Percentiles rank a stretch among this genome's conserved stretches.
phyloP scores from a whole-genome alignment of 1,140 invertebrate species.

The Tetramorium alpestre region DNA sequence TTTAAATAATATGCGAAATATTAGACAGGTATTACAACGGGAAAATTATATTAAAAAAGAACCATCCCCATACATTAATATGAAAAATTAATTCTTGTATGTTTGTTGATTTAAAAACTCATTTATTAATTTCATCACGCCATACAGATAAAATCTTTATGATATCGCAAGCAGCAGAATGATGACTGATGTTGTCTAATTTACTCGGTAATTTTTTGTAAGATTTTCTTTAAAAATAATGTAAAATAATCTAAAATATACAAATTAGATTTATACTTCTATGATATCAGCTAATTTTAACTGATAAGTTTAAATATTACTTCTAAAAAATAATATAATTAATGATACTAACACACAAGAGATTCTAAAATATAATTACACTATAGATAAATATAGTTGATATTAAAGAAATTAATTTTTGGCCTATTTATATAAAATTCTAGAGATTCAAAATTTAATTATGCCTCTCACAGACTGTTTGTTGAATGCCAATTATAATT shows the following conservation, averaged over 20 bases:
- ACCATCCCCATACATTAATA: too few relatives aligned
- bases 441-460: background rate
- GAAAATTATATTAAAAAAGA: background rate
- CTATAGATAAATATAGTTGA: background rate
- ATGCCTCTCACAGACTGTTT: background rate
- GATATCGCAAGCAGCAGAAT: too few relatives aligned
- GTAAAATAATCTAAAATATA: background rate
- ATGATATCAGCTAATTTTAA: background rate
- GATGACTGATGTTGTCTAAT: too few relatives aligned
- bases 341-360: background rate
- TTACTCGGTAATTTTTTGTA: too few relatives aligned
- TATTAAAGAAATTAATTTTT: background rate
- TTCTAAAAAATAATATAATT: background rate
- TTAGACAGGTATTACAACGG: background rate
- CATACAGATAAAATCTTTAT: too few relatives aligned
- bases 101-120: too few relatives aligned
- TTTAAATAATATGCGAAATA: background rate
- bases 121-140: too few relatives aligned
- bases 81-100: too few relatives aligned
- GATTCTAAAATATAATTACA: background rate
- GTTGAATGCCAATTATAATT: background rate
- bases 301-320: background rate
- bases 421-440: background rate
- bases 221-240: too few relatives aligned
- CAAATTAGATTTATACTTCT: background rate